Evolutionary conservation across 2,113 vertebrate species (phyloP).

Genomic region (Beaufortia kweichowensis): DNA sequence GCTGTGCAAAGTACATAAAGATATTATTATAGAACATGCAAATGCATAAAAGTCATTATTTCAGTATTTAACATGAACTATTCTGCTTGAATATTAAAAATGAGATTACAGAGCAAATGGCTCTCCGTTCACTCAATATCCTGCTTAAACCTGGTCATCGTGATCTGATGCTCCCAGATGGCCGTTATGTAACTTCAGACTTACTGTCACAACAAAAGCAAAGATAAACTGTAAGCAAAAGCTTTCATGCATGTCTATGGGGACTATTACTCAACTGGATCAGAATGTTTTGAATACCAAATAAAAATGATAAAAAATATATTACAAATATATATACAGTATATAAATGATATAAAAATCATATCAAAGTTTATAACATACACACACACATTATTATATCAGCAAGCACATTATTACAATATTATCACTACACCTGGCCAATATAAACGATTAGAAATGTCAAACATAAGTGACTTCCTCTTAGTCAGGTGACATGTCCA

Average conservation of each 20-base stretch:
- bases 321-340: no score
- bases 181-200: constrained; percentile 28
- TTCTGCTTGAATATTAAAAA: neutral
- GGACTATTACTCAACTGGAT: neutral
- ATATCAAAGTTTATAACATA: neutral
- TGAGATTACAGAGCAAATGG: constrained; percentile 42
- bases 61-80: neutral
- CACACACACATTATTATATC: neutral
- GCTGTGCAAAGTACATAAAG: no score
- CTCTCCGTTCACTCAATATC: constrained; percentile 12
- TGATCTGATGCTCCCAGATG: constrained; percentile 45
- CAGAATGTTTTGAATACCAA: neutral
- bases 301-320: no score
- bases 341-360: no score
- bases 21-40: no score
- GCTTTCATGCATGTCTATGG: neutral
- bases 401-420: no score
- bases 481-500: neutral
- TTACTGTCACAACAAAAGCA: neutral
- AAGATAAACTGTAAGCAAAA: neutral
- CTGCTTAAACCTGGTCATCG: constrained; percentile 47
- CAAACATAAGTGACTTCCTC: neutral
- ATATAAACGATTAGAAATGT: no score
- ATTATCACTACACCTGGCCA: no score
- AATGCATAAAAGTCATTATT: neutral